Conservation (phyloP, 2,797 vertebrate genomes). For the Eurystomus glaucurus region DNA sequence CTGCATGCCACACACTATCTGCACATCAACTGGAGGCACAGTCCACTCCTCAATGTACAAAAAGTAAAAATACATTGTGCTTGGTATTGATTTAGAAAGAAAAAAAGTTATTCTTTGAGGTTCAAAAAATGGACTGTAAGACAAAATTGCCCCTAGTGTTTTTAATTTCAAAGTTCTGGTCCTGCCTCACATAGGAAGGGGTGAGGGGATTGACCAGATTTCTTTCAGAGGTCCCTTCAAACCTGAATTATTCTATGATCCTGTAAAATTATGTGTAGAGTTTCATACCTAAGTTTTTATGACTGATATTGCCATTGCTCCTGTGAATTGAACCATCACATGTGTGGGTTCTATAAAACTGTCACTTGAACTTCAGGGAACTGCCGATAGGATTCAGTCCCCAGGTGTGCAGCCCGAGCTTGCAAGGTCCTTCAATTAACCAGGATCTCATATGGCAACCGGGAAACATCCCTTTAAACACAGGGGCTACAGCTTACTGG, state of each 20-base stretch:
- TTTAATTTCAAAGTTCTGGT: not conserved
- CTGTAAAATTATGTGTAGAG: not conserved
- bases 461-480: not conserved
- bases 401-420: not conserved
- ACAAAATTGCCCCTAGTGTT: not conserved
- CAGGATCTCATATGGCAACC: not conserved
- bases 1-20: not conserved
- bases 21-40: not conserved
- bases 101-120: not conserved
- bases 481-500: not conserved
- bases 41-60: rapidly evolving
- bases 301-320: not conserved
- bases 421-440: not conserved
- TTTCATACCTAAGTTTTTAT: not conserved
- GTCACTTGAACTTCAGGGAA: not conserved
- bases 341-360: not conserved
- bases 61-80: not conserved
- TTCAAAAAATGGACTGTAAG: not conserved
- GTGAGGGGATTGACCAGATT: not conserved
- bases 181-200: not conserved
- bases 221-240: not conserved
- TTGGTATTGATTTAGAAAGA: not conserved
- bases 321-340: not conserved
- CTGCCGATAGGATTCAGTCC: not conserved
- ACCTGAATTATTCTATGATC: not conserved